Evolutionary conservation across 1,140 invertebrate species (phyloP).

Genomic region (Drosophila trapezifrons): DNA sequence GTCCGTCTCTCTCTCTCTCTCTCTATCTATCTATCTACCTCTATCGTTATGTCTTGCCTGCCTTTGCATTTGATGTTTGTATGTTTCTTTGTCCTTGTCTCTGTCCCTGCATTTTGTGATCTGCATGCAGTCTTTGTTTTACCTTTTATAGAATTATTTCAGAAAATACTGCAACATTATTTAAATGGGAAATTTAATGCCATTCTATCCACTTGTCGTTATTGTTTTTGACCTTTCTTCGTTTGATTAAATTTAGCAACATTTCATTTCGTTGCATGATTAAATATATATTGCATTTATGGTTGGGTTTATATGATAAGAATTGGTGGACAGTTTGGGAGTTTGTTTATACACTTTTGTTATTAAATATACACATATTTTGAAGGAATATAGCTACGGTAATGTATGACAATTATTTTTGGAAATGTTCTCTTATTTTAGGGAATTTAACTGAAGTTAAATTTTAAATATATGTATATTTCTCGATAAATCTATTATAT

Average conservation of each 20-base stretch:
- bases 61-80: slow-evolving; percentile 32
- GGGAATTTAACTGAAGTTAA: too few species aligned
- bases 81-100: slow-evolving; percentile 27
- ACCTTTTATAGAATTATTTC: not conserved
- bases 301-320: not conserved
- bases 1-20: slow-evolving; percentile 20
- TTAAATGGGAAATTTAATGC: slow-evolving; percentile 27
- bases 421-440: too few species aligned
- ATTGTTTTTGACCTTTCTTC: not conserved
- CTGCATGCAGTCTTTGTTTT: slow-evolving; percentile 21
- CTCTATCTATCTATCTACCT: slow-evolving; percentile 25
- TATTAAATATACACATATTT: not conserved
- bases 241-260: not conserved
- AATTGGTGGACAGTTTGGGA: not conserved
- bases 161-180: too few species aligned
- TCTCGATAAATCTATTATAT: too few species aligned
- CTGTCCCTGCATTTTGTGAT: slow-evolving; percentile 22
- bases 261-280: slow-evolving; percentile 19
- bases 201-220: slow-evolving; percentile 15
- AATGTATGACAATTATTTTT: slow-evolving; percentile 12
- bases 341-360: not conserved
- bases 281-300: slow-evolving; percentile 1
- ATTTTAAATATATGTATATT: too few species aligned
- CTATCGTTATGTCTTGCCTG: slow-evolving; percentile 37
- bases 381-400: not conserved